phyloP scores from a whole-genome alignment of 2,888 invertebrate genomes.

The Vanessa cardui region DNA sequence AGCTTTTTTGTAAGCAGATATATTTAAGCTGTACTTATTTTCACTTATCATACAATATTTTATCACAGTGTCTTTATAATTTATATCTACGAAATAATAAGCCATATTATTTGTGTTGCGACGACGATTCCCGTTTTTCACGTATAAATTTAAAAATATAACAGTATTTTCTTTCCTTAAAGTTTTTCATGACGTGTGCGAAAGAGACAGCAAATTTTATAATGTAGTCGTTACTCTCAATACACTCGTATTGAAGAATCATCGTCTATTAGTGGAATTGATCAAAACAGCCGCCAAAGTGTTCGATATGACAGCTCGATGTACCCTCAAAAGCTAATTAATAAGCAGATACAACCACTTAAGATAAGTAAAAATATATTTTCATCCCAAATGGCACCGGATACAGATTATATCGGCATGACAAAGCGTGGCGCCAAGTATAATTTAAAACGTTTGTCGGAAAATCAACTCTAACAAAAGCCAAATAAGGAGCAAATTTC shows the following conservation, averaged over 20 bases:
- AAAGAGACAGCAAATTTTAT: slow-evolving; percentile 21
- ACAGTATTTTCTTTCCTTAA: background rate
- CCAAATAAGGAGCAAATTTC: slow-evolving; percentile 6
- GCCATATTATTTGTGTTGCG: too few species aligned
- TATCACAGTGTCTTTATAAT: too few species aligned
- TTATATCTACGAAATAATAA: too few species aligned
- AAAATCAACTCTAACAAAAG: slow-evolving; percentile 45
- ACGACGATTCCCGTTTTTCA: background rate
- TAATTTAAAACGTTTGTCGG: slow-evolving; percentile 41
- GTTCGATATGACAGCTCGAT: slow-evolving; percentile 78
- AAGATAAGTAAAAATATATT: slow-evolving; percentile 81
- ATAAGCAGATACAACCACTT: slow-evolving; percentile 83
- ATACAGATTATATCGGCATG: slow-evolving; percentile 81
- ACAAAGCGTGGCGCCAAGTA: slow-evolving; percentile 80
- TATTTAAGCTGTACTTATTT: too few species aligned
- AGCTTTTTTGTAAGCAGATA: too few species aligned
- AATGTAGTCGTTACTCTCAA: slow-evolving; percentile 28
- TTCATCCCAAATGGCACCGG: slow-evolving; percentile 82
- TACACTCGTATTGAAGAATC: slow-evolving; percentile 59
- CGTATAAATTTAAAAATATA: background rate
- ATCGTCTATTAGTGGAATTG: slow-evolving; percentile 67
- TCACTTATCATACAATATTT: too few species aligned
- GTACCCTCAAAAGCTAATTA: slow-evolving; percentile 77
- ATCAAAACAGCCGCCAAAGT: slow-evolving; percentile 71
- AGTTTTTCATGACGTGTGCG: slow-evolving; percentile 3